Evolutionary conservation across 2,113 vertebrate genomes (phyloP).

Genomic region (Acanthisitta chloris): DNA sequence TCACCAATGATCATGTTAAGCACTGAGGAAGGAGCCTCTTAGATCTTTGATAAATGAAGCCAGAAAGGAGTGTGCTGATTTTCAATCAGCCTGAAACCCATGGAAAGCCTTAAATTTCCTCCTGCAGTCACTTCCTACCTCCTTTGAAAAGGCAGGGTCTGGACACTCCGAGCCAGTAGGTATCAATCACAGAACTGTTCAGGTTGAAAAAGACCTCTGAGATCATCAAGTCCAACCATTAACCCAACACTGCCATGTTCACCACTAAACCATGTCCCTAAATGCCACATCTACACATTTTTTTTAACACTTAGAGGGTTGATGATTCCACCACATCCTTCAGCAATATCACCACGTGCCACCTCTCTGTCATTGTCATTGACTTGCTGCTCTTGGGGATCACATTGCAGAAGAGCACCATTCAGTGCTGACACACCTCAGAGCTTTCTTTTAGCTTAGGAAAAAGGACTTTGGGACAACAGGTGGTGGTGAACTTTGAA

Average conservation of each 20-base stretch:
- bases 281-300: not conserved
- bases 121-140: not conserved
- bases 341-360: not conserved
- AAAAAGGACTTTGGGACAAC: not conserved
- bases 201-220: not conserved
- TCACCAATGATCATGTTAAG: not conserved
- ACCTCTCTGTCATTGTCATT: not conserved
- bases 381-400: not conserved
- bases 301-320: not conserved
- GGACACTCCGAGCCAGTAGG: not conserved
- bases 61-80: not conserved
- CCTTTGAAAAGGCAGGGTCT: not conserved
- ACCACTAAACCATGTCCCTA: not conserved
- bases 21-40: not conserved
- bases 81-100: not conserved
- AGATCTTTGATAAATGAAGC: not conserved
- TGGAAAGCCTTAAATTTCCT: not conserved
- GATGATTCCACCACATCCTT: not conserved
- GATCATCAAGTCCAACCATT: not conserved
- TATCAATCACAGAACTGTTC: not conserved
- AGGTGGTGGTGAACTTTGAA: conserved; percentile 34
- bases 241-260: not conserved
- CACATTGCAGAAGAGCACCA: fast-evolving
- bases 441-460: not conserved
- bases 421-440: not conserved